Conservation (phyloP, 2,888 invertebrate species). For the Parnassius apollo region DNA sequence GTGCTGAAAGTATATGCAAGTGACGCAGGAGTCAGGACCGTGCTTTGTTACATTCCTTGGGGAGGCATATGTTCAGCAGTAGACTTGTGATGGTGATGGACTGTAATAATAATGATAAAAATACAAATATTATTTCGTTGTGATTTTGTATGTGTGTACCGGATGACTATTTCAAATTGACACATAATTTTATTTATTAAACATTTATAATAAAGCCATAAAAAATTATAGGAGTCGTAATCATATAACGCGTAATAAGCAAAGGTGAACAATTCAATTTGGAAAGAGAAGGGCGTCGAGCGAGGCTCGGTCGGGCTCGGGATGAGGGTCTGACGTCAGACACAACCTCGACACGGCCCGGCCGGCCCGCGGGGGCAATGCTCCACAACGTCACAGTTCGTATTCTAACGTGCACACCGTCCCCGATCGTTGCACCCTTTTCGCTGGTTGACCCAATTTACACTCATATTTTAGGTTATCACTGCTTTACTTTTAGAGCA, state of each 20-base stretch:
- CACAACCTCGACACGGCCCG: constrained; percentile 37
- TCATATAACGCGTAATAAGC: neutral
- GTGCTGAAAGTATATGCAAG: too few species aligned
- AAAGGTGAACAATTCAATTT: constrained; percentile 14
- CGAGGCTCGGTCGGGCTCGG: constrained; percentile 32
- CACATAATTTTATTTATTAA: too few species aligned
- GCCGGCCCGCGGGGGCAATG: constrained; percentile 52
- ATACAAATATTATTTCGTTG: too few species aligned
- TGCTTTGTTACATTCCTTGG: too few species aligned
- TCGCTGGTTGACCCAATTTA: constrained; percentile 11
- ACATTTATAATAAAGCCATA: too few species aligned
- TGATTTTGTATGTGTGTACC: too few species aligned
- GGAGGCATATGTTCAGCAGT: too few species aligned
- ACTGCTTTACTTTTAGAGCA: neutral
- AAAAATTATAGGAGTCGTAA: too few species aligned
- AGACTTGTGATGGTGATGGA: too few species aligned
- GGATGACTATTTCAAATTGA: too few species aligned
- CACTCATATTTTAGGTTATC: neutral
- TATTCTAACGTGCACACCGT: constrained; percentile 24
- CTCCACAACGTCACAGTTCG: constrained; percentile 48
- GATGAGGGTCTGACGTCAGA: constrained; percentile 49
- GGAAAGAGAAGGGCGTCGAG: constrained; percentile 28
- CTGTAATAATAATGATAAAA: too few species aligned
- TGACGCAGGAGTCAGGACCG: too few species aligned
- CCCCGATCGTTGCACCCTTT: constrained; percentile 30